phyloP scores from a whole-genome alignment of 2,113 vertebrate genomes.

The Sciurus niger region DNA sequence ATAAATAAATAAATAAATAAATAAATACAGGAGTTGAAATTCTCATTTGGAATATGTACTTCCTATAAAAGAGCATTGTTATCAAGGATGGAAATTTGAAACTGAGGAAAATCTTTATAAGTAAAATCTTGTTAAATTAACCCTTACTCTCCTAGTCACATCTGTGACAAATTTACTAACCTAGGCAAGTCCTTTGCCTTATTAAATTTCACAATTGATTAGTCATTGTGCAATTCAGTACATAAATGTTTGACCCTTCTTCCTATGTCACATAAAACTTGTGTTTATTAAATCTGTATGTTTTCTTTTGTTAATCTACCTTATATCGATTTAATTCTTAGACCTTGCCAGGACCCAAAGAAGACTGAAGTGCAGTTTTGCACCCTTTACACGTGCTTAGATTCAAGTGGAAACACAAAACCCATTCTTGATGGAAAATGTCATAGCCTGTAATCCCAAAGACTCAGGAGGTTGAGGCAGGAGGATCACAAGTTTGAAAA shows the following conservation, averaged over 20 bases:
- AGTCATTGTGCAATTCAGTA: neutral
- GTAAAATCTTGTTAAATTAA: neutral
- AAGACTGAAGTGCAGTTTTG: neutral
- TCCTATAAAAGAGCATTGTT: neutral
- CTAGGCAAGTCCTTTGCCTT: neutral
- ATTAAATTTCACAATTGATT: no score
- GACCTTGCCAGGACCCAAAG: no score
- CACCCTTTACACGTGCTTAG: neutral
- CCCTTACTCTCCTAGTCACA: neutral
- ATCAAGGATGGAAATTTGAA: neutral
- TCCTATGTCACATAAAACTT: neutral
- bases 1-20: no score
- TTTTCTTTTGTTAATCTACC: neutral
- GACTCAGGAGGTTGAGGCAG: no score
- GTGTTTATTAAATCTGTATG: neutral
- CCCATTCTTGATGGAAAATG: neutral
- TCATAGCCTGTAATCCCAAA: no score
- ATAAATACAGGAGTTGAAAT: neutral
- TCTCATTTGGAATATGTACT: neutral
- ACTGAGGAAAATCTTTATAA: neutral
- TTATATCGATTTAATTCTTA: neutral
- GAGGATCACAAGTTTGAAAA: no score
- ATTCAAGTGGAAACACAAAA: neutral
- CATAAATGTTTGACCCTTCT: neutral
- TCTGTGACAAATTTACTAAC: neutral